phyloP scores from a whole-genome alignment of 1,140 invertebrate genomes.

The Apis cerana region DNA sequence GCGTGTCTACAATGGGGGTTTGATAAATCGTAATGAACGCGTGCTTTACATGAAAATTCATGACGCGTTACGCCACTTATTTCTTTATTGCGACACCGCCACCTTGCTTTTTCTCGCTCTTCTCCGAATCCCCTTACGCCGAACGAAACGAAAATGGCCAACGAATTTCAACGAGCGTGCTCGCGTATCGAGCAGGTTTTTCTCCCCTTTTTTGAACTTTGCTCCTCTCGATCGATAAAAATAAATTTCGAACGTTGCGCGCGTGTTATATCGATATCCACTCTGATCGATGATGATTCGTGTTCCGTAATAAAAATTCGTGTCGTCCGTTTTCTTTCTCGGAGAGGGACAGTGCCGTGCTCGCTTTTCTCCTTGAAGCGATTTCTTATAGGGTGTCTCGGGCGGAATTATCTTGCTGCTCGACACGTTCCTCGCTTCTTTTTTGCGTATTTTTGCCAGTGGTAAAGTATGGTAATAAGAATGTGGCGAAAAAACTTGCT shows the following conservation, averaged over 20 bases:
- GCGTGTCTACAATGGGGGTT: conserved; percentile 6
- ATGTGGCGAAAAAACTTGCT: no score
- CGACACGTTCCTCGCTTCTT: neutral
- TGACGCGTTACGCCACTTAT: conserved; percentile 12
- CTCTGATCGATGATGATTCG: neutral
- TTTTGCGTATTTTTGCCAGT: neutral
- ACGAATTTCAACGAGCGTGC: neutral
- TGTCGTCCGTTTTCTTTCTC: no score
- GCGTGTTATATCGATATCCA: no score
- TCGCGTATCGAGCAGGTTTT: no score
- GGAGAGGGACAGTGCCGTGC: no score
- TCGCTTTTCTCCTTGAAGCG: neutral
- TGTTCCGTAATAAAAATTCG: neutral
- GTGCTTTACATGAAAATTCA: conserved; percentile 43
- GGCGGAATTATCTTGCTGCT: conserved; percentile 9
- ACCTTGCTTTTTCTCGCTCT: neutral
- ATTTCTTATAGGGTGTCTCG: neutral
- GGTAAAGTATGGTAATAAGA: no score
- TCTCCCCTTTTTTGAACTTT: neutral
- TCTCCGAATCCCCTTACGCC: neutral
- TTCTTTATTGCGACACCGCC: conserved; percentile 5
- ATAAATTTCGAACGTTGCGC: conserved; percentile 9
- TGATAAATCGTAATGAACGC: conserved; percentile 34
- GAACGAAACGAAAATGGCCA: neutral
- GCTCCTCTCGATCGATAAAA: neutral